Percentiles rank a stretch among this genome's conserved stretches.
These are phyloP conservation scores for Dromiciops gliroides DNA, from an alignment of 2,113 vertebrate genomes.

Conservation along the genomic window DNA sequence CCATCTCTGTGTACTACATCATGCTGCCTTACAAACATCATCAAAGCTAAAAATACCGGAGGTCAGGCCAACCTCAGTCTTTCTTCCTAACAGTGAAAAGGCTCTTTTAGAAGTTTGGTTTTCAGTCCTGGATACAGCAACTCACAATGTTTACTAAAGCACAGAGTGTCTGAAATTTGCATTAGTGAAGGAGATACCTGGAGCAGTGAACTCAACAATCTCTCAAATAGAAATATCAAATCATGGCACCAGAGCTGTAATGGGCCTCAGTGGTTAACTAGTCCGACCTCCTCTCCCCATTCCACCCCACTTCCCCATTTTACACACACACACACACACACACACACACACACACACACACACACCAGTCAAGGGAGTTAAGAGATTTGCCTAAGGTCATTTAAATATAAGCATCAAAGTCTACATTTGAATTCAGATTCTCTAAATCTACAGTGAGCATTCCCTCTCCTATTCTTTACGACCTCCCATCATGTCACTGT, in stretches of 20 bases:
- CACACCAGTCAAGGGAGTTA: neutral
- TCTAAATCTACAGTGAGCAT: neutral
- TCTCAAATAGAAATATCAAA: neutral
- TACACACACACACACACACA: neutral
- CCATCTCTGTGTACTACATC: too few species aligned
- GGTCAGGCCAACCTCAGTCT: too few species aligned
- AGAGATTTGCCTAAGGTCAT: neutral
- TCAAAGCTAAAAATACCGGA: neutral
- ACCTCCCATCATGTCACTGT: too few species aligned
- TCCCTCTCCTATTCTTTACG: too few species aligned
- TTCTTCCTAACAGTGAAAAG: neutral
- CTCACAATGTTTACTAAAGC: neutral
- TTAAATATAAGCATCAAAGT: neutral
- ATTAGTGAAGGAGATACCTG: neutral
- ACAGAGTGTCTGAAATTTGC: neutral
- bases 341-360: too few species aligned
- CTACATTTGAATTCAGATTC: neutral
- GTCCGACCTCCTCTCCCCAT: too few species aligned
- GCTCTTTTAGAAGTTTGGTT: neutral
- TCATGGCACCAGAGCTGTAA: neutral
- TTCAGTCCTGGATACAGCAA: neutral
- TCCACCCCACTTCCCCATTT: too few species aligned
- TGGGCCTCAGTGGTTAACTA: neutral
- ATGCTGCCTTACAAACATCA: neutral
- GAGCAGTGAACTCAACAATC: neutral